Evolutionary conservation across 2,888 invertebrate genomes (phyloP), one percentile per base, ranked within the genome.

Genomic region (Dorcus parallelipipedus): DNA sequence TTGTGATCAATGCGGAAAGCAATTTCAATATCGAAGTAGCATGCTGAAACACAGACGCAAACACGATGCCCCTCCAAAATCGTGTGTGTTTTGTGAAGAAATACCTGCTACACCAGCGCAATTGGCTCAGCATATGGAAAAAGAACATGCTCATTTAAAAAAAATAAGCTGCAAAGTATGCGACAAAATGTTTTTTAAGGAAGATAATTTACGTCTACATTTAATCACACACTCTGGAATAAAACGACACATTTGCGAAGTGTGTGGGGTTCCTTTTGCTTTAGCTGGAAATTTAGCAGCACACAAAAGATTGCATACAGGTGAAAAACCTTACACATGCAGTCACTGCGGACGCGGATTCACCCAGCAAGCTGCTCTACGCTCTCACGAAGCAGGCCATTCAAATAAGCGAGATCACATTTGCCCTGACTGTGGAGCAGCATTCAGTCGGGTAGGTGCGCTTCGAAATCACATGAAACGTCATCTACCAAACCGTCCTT

Each of bases 281-380:
- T 38, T 66, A 6, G 49, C 59, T 17, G 63, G 66, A 3, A 69
- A 69, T 50, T 58, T 71, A 39, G 51, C 51, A 0, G 60, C 61
- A 3, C 71, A 71, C 56, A 61, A 60, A 43, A 54, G 70, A 10
- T 23, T 70, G 3, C 71, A 71, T 49, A 68, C 68, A 5, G 70
- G 66, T 1, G 58, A 61, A 23, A 67, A 63, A 52, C 70, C 70
- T 1, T 71, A 67, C 55, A 64, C 55, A 9, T 71, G 71, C 56
- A 55, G 50, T n/a, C 20, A 57, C 1, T 71, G 71, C 52, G 65
- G 65, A 1, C 56, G 64, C 5, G 62, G 62, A 3, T 71, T 71
- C 52, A 62, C 63, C 1, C 70, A 69, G 40, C 66, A 67, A 50
- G 62, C 66, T 3, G 62, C 70, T 5, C 48, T 71, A 26, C 59